These are phyloP conservation scores for Crocodylus rhombifer DNA, from an alignment of 2,797 vertebrate genomes.

Conservation along the genomic window DNA sequence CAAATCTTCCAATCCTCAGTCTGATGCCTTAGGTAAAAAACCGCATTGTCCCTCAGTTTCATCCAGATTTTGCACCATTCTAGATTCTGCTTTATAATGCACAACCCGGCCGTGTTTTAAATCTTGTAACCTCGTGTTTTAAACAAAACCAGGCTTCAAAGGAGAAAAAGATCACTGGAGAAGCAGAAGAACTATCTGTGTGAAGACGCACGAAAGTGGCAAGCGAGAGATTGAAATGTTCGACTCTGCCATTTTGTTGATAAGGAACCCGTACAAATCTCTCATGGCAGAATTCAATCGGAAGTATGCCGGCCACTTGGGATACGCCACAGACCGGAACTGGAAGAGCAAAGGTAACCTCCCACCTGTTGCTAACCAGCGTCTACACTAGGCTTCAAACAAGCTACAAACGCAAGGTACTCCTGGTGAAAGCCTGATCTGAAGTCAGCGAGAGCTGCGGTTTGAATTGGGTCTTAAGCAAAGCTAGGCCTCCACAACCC, in stretches of 20 bases:
- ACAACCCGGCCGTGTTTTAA: neutral
- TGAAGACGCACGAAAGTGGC: constrained; percentile 97
- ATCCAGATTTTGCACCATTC: neutral
- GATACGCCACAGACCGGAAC: constrained; percentile 91
- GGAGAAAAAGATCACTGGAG: constrained; percentile 99
- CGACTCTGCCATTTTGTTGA: constrained; percentile 92
- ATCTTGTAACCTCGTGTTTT: neutral
- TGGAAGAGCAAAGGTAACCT: constrained; percentile 93
- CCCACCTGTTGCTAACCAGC: rapidly evolving
- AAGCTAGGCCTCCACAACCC: neutral
- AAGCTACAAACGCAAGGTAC: neutral
- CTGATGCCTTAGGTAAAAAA: neutral
- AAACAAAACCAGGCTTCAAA: constrained; percentile 90
- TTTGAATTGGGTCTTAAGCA: rapidly evolving
- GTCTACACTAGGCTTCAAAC: neutral
- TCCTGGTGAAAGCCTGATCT: neutral
- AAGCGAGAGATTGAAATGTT: constrained; percentile 96
- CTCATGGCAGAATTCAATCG: constrained; percentile 97
- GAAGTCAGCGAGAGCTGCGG: rapidly evolving
- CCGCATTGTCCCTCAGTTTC: neutral
- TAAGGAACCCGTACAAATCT: constrained; percentile 94
- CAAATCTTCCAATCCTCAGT: too few species aligned
- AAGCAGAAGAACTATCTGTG: constrained; percentile 94
- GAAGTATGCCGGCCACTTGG: constrained; percentile 96
- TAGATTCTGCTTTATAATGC: neutral